Base-by-base conservation (phyloP, 92 coral and sea anemone genomes). In the Heteractis magnifica region DNA sequence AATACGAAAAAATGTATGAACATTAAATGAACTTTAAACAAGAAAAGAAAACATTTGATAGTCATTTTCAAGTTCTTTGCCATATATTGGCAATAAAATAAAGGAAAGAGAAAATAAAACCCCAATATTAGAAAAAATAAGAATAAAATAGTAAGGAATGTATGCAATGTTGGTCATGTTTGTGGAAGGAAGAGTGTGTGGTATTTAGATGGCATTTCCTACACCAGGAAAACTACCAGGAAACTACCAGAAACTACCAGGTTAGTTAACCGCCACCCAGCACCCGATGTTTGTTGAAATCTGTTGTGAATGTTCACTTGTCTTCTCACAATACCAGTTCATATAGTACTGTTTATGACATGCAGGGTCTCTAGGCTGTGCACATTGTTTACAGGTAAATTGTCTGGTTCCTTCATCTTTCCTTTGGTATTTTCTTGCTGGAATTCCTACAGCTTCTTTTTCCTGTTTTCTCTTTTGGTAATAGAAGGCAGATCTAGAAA, bases 281-380 rank as follows among this genome's bases (percentile, higher is more conserved):
- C 82, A 78, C 82, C 82, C 82, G 82, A 70, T 68, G 50, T 56
- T 78, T 5, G 15, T 23, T 53, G 15, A 4, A 52, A 50, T 52
- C 4, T 53, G 11, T 55, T n/a, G 8, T 77, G 19, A 13, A 8
- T 6, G 10, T 77, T 34, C 41, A 6, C n/a, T 8, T 50, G 87
- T 78, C 0, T 52, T 71, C 9, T 79, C 83, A 49, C 86, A 76
- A 74, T 72, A 87, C 86, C 88, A 83, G 44, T 87, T 83, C 3
- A 88, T 87, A 55, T 70, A 89, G 77, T 86, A 89, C 75, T 86
- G 90, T n/a, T 71, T 78, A 77, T 89, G 92, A 0, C 85, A 77
- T 13, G 77, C 70, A 52, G 91, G 70, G 23, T 85, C 83, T 73
- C 88, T 72, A 26, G 18, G 53, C 13, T 20, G 26, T 56, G 68